phyloP scores from a whole-genome alignment of 2,888 invertebrate genomes.

The Lordiphosa andalusiaca region DNA sequence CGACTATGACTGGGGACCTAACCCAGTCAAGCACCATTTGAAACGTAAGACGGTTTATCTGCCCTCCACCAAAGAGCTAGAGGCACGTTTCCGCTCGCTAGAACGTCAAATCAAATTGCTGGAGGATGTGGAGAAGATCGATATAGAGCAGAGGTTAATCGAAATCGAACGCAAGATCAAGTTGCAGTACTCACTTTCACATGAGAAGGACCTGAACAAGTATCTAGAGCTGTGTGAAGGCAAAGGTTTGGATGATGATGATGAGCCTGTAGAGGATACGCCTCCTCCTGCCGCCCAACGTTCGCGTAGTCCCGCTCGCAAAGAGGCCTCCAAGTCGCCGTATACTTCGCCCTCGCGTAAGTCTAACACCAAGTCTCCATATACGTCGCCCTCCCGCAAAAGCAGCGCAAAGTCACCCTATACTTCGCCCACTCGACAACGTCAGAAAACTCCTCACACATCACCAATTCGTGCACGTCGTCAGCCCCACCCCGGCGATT shows the following conservation, averaged over 20 bases:
- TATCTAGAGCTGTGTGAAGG: slow-evolving; percentile 75
- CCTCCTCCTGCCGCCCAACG: slow-evolving; percentile 25
- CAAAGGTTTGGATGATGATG: slow-evolving; percentile 63
- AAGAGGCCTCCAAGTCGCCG: slow-evolving; percentile 40
- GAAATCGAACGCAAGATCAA: slow-evolving; percentile 77
- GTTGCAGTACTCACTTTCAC: slow-evolving; percentile 75
- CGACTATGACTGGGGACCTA: slow-evolving; percentile 74
- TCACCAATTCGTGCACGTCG: slow-evolving; percentile 53
- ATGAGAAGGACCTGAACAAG: slow-evolving; percentile 74
- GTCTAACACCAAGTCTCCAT: slow-evolving; percentile 41
- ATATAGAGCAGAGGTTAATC: slow-evolving; percentile 70
- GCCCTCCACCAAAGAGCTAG: slow-evolving; percentile 77
- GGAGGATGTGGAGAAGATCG: slow-evolving; percentile 77
- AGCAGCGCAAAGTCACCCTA: slow-evolving; percentile 44
- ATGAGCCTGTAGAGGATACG: slow-evolving; percentile 25
- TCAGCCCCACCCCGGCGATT: slow-evolving; percentile 35
- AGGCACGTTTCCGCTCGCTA: slow-evolving; percentile 74
- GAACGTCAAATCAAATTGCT: slow-evolving; percentile 76
- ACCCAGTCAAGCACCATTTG: slow-evolving; percentile 73
- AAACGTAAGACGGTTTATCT: slow-evolving; percentile 74
- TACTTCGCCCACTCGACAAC: slow-evolving; percentile 48
- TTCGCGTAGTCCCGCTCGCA: slow-evolving; percentile 57
- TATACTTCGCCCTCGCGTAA: slow-evolving; percentile 59
- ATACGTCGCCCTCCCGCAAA: slow-evolving; percentile 56
- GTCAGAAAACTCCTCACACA: slow-evolving; percentile 32